Evolutionary conservation across 2,888 invertebrate species (phyloP).

Genomic region (Orthosia gracilis): DNA sequence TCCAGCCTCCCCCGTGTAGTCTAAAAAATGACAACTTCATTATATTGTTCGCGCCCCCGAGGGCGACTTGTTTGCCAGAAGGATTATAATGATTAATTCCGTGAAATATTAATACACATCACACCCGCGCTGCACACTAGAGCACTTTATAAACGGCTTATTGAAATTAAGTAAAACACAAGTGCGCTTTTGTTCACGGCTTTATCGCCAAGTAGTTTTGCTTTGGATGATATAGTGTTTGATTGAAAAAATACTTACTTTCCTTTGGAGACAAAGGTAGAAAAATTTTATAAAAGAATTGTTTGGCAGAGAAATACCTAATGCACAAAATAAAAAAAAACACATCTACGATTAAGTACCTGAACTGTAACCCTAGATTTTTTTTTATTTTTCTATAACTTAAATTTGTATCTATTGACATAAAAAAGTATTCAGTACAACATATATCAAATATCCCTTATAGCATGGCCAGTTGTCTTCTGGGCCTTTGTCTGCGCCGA

Average conservation of each 20-base stretch:
- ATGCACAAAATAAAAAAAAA: not conserved
- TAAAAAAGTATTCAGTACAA: constrained; percentile 65
- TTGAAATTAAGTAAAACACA: constrained; percentile 81
- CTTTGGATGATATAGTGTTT: not conserved
- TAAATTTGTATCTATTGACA: constrained; percentile 24
- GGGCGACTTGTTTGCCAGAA: constrained; percentile 90
- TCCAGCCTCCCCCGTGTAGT: constrained; percentile 89
- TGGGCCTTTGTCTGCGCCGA: constrained; percentile 83
- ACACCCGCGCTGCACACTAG: constrained; percentile 88
- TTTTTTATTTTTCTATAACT: not conserved
- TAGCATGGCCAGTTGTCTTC: constrained; percentile 81
- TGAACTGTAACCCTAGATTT: not conserved
- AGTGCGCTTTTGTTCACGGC: constrained; percentile 82
- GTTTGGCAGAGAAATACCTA: not conserved
- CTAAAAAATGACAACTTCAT: constrained; percentile 92
- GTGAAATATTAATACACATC: constrained; percentile 90
- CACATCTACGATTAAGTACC: too few relatives aligned
- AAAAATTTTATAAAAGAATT: constrained; percentile 1
- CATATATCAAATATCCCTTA: constrained; percentile 65
- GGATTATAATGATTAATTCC: constrained; percentile 91
- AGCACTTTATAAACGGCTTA: constrained; percentile 81
- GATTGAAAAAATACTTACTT: too few relatives aligned
- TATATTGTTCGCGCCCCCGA: constrained; percentile 89
- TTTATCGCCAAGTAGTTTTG: constrained; percentile 68
- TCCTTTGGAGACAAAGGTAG: not conserved